phyloP scores from a whole-genome alignment of 2,113 vertebrate genomes.

The Dipodomys merriami region DNA sequence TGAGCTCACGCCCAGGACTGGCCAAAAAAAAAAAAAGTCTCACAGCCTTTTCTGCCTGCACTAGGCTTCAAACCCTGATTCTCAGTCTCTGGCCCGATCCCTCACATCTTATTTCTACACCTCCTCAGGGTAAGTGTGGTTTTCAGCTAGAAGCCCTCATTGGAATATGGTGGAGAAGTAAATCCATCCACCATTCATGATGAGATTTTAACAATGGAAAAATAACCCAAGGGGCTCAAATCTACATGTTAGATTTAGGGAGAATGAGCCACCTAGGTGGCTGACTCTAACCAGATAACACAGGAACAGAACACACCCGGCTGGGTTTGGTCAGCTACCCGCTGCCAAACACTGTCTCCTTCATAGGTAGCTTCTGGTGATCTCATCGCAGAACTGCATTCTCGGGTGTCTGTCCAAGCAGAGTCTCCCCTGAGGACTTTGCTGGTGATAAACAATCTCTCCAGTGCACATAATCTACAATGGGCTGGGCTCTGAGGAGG shows the following conservation, averaged over 20 bases:
- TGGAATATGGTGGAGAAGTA: not conserved
- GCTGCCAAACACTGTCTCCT: not conserved
- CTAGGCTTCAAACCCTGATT: no score
- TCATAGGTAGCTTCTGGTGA: not conserved
- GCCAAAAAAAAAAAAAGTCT: no score
- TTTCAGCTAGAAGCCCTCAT: not conserved
- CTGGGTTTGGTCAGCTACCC: not conserved
- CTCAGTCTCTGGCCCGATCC: no score
- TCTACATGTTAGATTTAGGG: not conserved
- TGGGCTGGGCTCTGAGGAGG: not conserved
- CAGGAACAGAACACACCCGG: not conserved
- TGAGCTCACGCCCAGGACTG: no score
- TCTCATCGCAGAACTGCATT: not conserved
- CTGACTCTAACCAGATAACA: not conserved
- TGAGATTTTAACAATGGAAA: not conserved
- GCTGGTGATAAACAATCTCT: not conserved
- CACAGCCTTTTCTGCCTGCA: no score
- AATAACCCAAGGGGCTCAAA: not conserved
- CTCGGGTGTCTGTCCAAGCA: not conserved
- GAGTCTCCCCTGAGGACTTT: not conserved
- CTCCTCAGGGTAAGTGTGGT: not conserved
- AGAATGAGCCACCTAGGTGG: not conserved
- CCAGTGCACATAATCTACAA: not conserved
- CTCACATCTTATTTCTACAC: not conserved
- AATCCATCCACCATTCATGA: not conserved